These are phyloP conservation scores for Crossaster papposus DNA, from an alignment of 53 echinoderm and acorn worm genomes.

Conservation along the genomic window DNA sequence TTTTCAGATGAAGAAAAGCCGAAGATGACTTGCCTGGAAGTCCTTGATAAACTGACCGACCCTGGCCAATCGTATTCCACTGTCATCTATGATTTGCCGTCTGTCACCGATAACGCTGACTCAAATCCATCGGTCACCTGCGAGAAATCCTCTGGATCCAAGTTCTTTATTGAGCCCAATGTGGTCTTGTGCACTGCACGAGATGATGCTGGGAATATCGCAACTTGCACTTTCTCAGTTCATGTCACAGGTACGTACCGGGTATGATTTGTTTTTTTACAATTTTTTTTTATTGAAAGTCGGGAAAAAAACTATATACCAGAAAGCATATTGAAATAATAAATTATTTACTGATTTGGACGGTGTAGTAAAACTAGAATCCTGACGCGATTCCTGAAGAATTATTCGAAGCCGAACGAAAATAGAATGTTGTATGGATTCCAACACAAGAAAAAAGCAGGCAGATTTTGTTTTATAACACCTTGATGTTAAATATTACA, in stretches of 20 bases:
- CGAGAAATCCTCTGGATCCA: not conserved
- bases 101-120: not conserved
- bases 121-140: not conserved
- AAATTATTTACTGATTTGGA: too few species aligned
- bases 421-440: too few species aligned
- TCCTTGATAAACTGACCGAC: not conserved
- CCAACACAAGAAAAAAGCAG: too few species aligned
- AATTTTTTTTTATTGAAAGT: too few species aligned
- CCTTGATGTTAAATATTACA: too few species aligned
- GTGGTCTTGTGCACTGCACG: not conserved
- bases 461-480: too few species aligned
- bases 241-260: not conserved
- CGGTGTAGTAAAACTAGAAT: too few species aligned
- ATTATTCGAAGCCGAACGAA: too few species aligned
- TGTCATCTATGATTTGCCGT: not conserved
- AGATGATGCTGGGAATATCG: not conserved
- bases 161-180: not conserved
- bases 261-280: too few species aligned
- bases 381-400: too few species aligned
- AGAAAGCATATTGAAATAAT: too few species aligned
- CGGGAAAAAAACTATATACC: too few species aligned
- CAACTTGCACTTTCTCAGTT: not conserved
- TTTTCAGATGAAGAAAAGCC: not conserved
- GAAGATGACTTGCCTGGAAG: not conserved
- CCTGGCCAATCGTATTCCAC: not conserved